Base-by-base conservation (phyloP, 2,113 vertebrate species). In the Tiliqua scincoides region DNA sequence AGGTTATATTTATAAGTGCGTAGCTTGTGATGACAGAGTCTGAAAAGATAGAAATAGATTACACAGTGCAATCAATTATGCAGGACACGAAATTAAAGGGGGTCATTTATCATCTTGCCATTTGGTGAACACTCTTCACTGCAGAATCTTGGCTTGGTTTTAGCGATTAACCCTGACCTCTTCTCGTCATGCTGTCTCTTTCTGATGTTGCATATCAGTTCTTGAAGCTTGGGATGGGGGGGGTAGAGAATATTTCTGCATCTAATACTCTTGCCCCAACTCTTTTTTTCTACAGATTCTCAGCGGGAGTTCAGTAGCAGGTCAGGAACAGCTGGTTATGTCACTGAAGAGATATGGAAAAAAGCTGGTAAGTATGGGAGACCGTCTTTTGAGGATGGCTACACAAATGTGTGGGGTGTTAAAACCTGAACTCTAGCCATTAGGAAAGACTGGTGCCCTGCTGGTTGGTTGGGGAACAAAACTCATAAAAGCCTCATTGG, bases 311-410 rank as follows among this genome's bases (percentile, higher is more conserved):
- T 99, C 91, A 96, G 90, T 87, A 96, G 96, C 73, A 96, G 98
- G 93, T 95, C 98, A n/a, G 97, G 97, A 84, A 94, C 98, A 1
- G 85, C 78, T 23, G 97, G 98, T 89, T 99, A 99, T 27, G 98
- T 99, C 89, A 98, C 98, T 14, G 99, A 99, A 91, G 98, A 99
- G 94, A 99, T 99, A 62, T 99, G 99, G 99, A 98, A 98, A 88
- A 99, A 99, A 97, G 99, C 98, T 90, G 98, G 99, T 99, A 95
- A 96, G 97, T 93, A 81, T 87, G 85, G 72, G 85, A 1, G 0
- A 2, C 32, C 78, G 63, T 7, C 11, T 8, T 82, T 23, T 79
- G 43, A 63, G 30, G 27, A 20, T 21, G n/a, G 25, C 32, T 40
- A 65, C 25, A 17, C 62, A 48, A 40, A 2, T 25, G 17, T 48